Conservation (phyloP, 2,888 invertebrate genomes). For the Cetonia aurata region DNA sequence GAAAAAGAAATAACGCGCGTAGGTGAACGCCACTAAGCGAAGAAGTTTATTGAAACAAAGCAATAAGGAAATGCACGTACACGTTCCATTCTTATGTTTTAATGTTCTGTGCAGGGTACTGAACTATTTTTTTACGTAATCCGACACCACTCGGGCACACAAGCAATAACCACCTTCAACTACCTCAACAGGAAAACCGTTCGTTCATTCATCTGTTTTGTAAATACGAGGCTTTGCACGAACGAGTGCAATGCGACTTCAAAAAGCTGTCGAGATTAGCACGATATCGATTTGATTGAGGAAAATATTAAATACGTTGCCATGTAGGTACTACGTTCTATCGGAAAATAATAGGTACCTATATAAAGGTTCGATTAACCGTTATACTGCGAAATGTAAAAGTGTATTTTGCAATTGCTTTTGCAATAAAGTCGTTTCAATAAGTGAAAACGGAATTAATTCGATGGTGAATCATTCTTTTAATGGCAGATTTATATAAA, state of each 20-base stretch:
- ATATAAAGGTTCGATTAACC: no score
- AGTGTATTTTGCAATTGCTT: no score
- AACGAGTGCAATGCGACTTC: background rate
- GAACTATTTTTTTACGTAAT: conserved; percentile 45
- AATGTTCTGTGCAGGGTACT: conserved; percentile 44
- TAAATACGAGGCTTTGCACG: background rate
- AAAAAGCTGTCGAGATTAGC: no score
- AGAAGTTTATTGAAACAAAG: conserved; percentile 43
- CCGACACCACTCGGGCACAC: conserved; percentile 29
- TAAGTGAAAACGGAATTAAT: no score
- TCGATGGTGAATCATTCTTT: no score
- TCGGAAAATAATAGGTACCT: no score
- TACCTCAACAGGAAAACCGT: conserved; percentile 7
- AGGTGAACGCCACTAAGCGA: conserved; percentile 29
- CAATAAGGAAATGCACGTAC: conserved; percentile 45
- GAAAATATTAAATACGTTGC: no score
- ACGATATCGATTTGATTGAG: no score
- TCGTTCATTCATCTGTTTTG: conserved; percentile 7
- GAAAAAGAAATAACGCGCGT: conserved; percentile 12
- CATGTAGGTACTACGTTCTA: no score
- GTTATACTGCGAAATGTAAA: no score
- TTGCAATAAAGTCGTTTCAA: no score
- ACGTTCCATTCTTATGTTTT: conserved; percentile 45
- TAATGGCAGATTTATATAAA: no score
- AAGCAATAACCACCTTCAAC: conserved; percentile 31